phyloP scores from a whole-genome alignment of 2,888 invertebrate species.

The Noctua janthe region DNA sequence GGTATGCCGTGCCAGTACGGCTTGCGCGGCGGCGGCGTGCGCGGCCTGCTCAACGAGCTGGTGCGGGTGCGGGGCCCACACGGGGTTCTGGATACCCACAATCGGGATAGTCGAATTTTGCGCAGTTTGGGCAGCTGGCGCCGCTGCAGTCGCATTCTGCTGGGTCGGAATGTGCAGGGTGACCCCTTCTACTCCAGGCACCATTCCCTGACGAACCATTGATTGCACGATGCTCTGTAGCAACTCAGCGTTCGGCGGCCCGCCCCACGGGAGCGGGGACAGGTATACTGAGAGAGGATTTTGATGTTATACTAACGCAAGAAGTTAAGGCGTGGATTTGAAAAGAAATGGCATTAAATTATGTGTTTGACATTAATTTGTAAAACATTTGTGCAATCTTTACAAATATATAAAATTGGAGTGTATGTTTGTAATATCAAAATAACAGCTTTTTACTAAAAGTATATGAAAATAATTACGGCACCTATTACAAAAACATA shows the following conservation, averaged over 20 bases:
- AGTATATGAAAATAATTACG: too few relatives aligned
- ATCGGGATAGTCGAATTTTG: conserved; percentile 1
- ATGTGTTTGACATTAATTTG: not conserved
- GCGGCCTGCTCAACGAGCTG: conserved; percentile 28
- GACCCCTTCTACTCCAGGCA: conserved; percentile 75
- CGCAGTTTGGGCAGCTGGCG: conserved; percentile 17
- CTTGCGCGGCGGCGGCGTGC: conserved; percentile 2
- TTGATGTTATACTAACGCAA: not conserved
- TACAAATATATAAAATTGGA: too few relatives aligned
- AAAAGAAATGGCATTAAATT: not conserved
- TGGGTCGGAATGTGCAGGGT: conserved; percentile 63
- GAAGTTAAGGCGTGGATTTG: not conserved
- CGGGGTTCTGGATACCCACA: conserved; percentile 11
- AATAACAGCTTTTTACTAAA: too few relatives aligned
- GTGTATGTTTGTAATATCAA: too few relatives aligned
- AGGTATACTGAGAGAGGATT: conserved; percentile 68
- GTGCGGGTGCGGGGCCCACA: conserved; percentile 14
- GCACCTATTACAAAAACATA: too few relatives aligned
- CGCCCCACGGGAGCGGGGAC: conserved; percentile 76
- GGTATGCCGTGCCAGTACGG: not conserved
- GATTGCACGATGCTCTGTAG: conserved; percentile 79
- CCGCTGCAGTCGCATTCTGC: conserved; percentile 5
- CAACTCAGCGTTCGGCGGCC: conserved; percentile 74
- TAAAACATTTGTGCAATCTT: not conserved
- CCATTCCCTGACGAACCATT: conserved; percentile 76